Evolutionary conservation across 2,113 vertebrate genomes (phyloP).

Genomic region (Salvelinus namaycush): DNA sequence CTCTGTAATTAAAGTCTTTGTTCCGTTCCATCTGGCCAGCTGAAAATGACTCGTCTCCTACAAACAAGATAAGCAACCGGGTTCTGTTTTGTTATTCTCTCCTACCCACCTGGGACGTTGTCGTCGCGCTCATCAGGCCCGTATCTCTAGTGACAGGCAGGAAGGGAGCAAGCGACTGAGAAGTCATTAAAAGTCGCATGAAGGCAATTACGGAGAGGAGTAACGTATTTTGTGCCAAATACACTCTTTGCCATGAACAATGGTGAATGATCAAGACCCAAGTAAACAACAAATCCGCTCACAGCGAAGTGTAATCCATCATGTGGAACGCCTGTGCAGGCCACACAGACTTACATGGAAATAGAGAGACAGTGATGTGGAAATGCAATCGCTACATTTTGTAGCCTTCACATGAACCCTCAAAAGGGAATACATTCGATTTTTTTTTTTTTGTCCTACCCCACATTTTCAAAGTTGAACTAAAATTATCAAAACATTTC

Average conservation of each 20-base stretch:
- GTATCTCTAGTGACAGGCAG: neutral
- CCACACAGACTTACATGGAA: no score
- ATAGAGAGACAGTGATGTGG: no score
- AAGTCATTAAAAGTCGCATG: conserved; percentile 6
- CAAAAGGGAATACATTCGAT: no score
- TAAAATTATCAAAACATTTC: no score
- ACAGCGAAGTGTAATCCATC: no score
- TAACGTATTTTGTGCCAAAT: conserved; percentile 10
- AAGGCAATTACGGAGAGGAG: neutral
- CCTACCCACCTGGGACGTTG: conserved; percentile 16
- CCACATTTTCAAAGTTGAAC: no score
- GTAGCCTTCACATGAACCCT: no score
- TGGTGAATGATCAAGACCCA: no score
- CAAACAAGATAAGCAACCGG: conserved; percentile 7
- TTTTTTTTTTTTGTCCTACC: no score
- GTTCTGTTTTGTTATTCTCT: neutral
- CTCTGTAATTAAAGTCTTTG: conserved; percentile 17
- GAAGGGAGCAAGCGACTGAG: conserved; percentile 8
- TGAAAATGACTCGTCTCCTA: neutral
- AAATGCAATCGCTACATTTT: no score
- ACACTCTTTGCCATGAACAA: neutral
- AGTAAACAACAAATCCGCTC: no score
- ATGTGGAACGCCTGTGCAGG: no score
- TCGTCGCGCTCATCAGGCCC: conserved; percentile 1
- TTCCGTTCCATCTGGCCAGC: conserved; percentile 14